Evolutionary conservation across 2,888 invertebrate species (phyloP), one percentile per base, ranked within the genome.

Genomic region (Drosophila neonasuta): DNA sequence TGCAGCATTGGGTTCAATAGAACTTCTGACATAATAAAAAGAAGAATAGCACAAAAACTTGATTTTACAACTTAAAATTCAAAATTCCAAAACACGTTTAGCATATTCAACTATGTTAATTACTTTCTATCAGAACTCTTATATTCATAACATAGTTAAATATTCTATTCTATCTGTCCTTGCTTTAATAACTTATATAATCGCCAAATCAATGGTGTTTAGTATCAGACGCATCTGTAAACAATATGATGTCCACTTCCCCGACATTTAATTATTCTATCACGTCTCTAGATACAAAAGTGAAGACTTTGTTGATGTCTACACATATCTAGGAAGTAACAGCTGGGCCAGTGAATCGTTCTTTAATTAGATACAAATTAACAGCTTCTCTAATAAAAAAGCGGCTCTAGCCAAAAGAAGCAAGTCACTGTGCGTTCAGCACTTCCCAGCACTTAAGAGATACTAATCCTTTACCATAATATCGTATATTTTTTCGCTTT

Each of bases 321-420:
- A 60, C n/a, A n/a, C n/a, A n/a, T 36, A 36, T 77, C 75, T 68
- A 85, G 85, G 81, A 81, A 81, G 71, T 81, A 69, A 66, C 52
- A 65, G 11, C 62, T 62, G 64, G 13, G 55, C 68, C 36, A 36
- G 56, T 63, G 70, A 85, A 82, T 80, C 64, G 69, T 70, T 81
- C 85, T 82, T 80, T 76, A 78, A 81, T 82, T 85, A 82, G 65
- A 74, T 46, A 58, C 71, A 80, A 76, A 74, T 81, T 82, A 85
- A 80, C 81, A 85, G 76, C 76, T 85, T 70, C 68, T 66, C 63
- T 54, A 68, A 74, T 72, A 73, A 84, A 77, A 77, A 84, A 77
- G 62, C 69, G 59, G 56, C 54, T 79, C 65, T 61, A 9, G 34
- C 15, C 15, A 29, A 73, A 69, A 71, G 15, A 44, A 54, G 65